Evolutionary conservation across 2,113 vertebrate genomes (phyloP).

Genomic region (Cavia aperea): DNA sequence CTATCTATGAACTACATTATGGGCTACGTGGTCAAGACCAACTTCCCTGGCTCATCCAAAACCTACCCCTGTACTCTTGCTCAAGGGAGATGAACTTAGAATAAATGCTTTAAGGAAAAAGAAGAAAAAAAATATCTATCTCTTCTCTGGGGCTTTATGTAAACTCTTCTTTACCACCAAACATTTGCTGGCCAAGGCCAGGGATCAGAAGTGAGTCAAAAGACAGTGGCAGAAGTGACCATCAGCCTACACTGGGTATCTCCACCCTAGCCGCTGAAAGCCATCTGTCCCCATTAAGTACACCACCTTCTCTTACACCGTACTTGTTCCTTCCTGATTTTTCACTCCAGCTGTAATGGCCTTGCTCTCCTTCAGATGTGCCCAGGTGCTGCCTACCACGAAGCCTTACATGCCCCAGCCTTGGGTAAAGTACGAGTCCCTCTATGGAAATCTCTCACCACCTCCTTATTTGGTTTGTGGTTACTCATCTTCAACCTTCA

Average conservation of each 20-base stretch:
- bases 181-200: neutral
- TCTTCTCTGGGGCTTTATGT: neutral
- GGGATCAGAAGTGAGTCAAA: neutral
- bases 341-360: neutral
- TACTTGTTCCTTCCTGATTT: neutral
- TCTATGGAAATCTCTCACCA: neutral
- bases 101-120: slow-evolving; percentile 16
- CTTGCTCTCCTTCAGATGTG: neutral
- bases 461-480: neutral
- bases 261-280: neutral
- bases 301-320: neutral
- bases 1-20: neutral
- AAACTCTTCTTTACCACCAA: slow-evolving; percentile 28
- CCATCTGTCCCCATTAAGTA: accelerated
- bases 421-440: neutral
- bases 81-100: neutral
- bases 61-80: neutral
- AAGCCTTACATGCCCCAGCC: neutral
- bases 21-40: neutral
- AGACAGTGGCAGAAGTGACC: neutral
- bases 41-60: neutral
- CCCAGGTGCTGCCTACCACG: neutral
- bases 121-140: neutral
- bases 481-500: neutral
- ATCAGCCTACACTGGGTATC: neutral